A percentile compares a stretch with the other conserved stretches of the same genome.
Conservation (phyloP, 2,888 invertebrate species). For the Campopleginae sp. region DNA sequence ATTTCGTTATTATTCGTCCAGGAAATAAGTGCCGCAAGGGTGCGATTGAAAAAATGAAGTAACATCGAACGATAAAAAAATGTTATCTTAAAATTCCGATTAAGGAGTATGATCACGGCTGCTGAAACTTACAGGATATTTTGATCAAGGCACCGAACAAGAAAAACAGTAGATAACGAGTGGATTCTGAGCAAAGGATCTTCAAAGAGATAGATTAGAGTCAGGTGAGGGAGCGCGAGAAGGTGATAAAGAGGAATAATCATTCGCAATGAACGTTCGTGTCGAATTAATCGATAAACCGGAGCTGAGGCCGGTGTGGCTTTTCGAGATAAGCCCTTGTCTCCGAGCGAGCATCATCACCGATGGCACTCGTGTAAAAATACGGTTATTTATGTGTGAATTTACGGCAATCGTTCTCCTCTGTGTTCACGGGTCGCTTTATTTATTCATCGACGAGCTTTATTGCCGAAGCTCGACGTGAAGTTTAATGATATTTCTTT, state of each 20-base stretch:
- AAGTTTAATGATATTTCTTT: neutral
- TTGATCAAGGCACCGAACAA: constrained; percentile 1
- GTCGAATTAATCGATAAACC: constrained; percentile 57
- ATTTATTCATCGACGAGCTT: constrained; percentile 14
- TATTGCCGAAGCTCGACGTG: constrained; percentile 13
- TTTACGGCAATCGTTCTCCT: neutral
- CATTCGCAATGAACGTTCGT: constrained; percentile 57
- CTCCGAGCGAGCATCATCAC: constrained; percentile 39
- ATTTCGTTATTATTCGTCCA: neutral
- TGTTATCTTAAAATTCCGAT: constrained; percentile 1
- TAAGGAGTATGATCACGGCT: constrained; percentile 13
- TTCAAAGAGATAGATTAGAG: constrained; percentile 30
- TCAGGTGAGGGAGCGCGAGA: constrained; percentile 8
- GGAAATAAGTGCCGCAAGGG: neutral
- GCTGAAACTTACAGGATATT: constrained; percentile 10
- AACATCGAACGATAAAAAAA: neutral
- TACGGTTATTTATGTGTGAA: constrained; percentile 12
- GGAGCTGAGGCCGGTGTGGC: constrained; percentile 54
- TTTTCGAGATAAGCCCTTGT: constrained; percentile 67
- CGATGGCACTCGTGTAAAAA: constrained; percentile 9
- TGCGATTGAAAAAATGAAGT: neutral
- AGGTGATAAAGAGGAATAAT: constrained; percentile 55
- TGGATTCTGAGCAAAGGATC: neutral
- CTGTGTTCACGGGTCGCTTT: neutral
- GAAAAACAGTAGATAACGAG: constrained; percentile 40